Evolutionary conservation across 2,797 vertebrate species (phyloP), one percentile per base, ranked within the genome.

Genomic region (Lerista edwardsae): DNA sequence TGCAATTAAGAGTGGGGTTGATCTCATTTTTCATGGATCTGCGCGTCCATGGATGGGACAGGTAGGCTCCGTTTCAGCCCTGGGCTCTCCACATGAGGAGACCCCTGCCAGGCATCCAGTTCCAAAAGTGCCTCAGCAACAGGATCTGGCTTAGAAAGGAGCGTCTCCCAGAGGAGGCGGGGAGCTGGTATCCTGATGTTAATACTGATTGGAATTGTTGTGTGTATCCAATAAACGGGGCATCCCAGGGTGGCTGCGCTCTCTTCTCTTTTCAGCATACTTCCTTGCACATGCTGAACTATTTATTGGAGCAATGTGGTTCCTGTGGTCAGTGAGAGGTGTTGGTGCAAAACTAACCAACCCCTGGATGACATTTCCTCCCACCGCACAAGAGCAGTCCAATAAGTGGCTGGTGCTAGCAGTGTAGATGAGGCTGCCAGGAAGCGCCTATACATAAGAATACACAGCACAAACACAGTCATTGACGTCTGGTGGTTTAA

Each of bases 1-100:
- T 75, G 39, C 31, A 84, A 83, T 82, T n/a, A 83, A 80, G 17
- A 83, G 65, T 23, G 10, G 87, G 67, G 2, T 73, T 72, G 59
- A 39, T 65, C 64, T 72, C 72, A 15, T 76, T 59, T 77, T 51
- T 72, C 6, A 69, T 57, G 64, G 21, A 15, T 44, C 14, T 51
- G 17, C 12, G 36, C 5, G 34, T 39, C 59, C 9, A 11, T 29
- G 4, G 61, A 41, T 41, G 27, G 11, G 12, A 62, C 64, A 76
- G 64, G 55, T 62, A 85, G 36, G 25, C 31, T 69, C 57, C 61
- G 55, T 62, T 86, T 34, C 51, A 81, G 11, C 27, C 47, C 19
- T 47, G 51, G 12, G 12, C 31, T 62, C 39, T n/a, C 6, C 36
- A 34, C 7, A 51, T 55, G 57, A 59, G 36, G 25, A 29, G 69